These are phyloP conservation scores for Chaenogobius annularis DNA, from an alignment of 2,113 vertebrate species.

Conservation along the genomic window DNA sequence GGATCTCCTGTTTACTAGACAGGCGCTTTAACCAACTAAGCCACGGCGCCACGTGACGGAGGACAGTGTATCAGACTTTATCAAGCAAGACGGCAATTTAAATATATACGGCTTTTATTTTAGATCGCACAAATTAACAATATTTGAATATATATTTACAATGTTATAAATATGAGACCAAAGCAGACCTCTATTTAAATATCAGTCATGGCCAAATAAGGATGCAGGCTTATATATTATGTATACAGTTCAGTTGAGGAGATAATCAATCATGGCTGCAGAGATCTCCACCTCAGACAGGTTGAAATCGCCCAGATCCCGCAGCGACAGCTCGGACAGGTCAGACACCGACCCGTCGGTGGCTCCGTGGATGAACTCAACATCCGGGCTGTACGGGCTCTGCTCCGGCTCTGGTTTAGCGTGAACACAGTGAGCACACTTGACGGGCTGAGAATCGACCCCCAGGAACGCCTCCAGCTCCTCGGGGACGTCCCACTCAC, in stretches of 20 bases:
- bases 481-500: conserved; percentile 32
- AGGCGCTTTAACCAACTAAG: conserved; percentile 78
- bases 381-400: not conserved
- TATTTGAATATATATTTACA: not conserved
- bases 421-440: not conserved
- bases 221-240: not conserved
- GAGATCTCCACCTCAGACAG: conserved; percentile 58
- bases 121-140: not conserved
- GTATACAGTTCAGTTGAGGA: conserved; percentile 26
- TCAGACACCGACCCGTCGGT: conserved; percentile 19
- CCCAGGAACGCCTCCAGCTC: conserved; percentile 31
- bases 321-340: conserved; percentile 40
- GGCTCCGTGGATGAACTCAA: not conserved
- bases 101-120: not conserved
- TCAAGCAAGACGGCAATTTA: not conserved
- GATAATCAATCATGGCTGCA: conserved; percentile 59
- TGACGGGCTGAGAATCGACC: not conserved
- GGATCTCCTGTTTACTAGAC: conserved; percentile 79
- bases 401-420: not conserved
- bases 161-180: not conserved
- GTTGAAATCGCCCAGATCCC: conserved; percentile 40
- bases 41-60: conserved; percentile 61
- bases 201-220: not conserved
- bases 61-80: rapidly evolving
- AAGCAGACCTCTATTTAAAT: conserved; percentile 10